Base-by-base conservation (phyloP, 1,140 invertebrate species). In the Copidosoma floridanum region DNA sequence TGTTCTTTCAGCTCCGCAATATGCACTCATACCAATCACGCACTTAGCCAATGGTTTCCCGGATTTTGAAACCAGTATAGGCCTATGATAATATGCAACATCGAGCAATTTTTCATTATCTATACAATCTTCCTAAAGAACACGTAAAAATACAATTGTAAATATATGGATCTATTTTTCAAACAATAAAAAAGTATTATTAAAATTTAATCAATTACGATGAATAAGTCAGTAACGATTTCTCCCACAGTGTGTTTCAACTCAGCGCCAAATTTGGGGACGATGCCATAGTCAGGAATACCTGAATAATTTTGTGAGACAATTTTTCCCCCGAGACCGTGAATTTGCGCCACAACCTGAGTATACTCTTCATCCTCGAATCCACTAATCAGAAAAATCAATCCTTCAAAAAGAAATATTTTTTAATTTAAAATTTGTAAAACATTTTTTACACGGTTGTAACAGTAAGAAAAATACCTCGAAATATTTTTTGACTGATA, bases 21-120 rank as follows among this genome's bases (percentile, higher is more conserved):
- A 94, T 2, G 86, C 87, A 67, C 89, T 93, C 57, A 93, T 83
- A 3, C 88, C 87, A 27, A 94, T 83, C 0, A 91, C 88, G 71
- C 89, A 90, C 32, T 84, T 85, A 1, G 77, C 65, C 18, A 96
- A 75, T 1, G 89, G 88, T 56, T 81, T 78, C 0, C 69, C 63
- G n/a, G 77, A 69, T 8, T 75, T 70, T 1, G 71, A 71, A 20
- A 84, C 68, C 8, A 72, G 71, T 21, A 90, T 68, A 0, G 88
- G 87, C 26, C 74, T 73, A 69, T 90, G 89, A 66, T 86, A 89
- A 72, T 88, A 87, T 54, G 81, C 68, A 20, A 88, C 67, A 0
- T 82, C 72, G 21, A 88, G 65, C 14, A 90, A 57, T 65, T 77
- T 68, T 24, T 83, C 78, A 32, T 83, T 71, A 61, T 88, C 84